Percentiles rank a stretch among this genome's conserved stretches.
These are phyloP conservation scores for Aphidius gifuensis DNA, from an alignment of 1,140 invertebrate genomes.

Conservation along the genomic window DNA sequence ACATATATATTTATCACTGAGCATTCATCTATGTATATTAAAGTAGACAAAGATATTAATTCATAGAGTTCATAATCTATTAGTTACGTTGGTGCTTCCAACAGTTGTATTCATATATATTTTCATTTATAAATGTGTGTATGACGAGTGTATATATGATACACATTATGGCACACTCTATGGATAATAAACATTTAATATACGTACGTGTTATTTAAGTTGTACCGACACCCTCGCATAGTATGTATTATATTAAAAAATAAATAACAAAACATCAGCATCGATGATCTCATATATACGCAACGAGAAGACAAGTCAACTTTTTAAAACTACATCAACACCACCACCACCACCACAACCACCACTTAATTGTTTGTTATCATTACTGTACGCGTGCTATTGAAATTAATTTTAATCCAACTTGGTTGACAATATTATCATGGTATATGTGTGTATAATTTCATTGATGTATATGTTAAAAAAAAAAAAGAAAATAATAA, in stretches of 20 bases:
- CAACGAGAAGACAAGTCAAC: neutral
- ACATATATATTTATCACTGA: neutral
- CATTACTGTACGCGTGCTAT: constrained; percentile 54
- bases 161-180: constrained; percentile 44
- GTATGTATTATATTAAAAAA: neutral
- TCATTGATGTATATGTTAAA: neutral
- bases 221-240: constrained; percentile 41
- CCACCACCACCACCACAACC: no score
- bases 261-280: constrained; percentile 28
- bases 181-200: constrained; percentile 19
- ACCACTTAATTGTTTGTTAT: constrained; percentile 54
- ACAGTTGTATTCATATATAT: constrained; percentile 42
- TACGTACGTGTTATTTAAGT: constrained; percentile 51
- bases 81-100: constrained; percentile 40
- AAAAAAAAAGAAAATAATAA: no score
- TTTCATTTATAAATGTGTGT: no score
- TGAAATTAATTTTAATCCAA: constrained; percentile 56
- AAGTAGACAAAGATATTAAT: constrained; percentile 45
- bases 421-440: constrained; percentile 36
- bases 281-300: constrained; percentile 53
- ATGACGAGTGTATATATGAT: constrained; percentile 26
- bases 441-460: neutral
- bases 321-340: neutral
- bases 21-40: constrained; percentile 5
- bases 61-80: constrained; percentile 54